Evolutionary conservation across 2,113 vertebrate species (phyloP).

Genomic region (Poecile atricapillus): DNA sequence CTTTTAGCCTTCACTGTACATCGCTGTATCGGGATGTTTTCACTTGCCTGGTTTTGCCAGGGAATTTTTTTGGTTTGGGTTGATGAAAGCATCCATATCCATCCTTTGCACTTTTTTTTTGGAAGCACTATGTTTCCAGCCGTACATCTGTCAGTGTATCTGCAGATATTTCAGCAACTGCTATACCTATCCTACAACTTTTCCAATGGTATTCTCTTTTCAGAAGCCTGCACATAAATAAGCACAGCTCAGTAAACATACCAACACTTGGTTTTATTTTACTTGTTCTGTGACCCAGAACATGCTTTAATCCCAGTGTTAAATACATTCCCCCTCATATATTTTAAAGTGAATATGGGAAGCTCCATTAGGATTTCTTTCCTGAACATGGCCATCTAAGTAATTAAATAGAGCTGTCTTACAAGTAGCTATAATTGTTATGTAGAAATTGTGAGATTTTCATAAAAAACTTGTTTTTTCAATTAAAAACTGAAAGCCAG

Average conservation of each 20-base stretch:
- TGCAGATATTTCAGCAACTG: background rate
- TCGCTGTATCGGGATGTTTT: background rate
- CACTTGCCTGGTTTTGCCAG: background rate
- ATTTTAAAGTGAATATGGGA: background rate
- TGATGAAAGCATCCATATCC: background rate
- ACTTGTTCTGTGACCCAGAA: background rate
- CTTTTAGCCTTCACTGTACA: conserved; percentile 1
- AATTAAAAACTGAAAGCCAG: background rate
- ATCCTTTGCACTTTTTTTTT: background rate
- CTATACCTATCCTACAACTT: background rate
- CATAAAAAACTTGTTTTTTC: background rate
- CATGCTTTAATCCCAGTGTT: background rate
- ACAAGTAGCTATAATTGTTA: background rate
- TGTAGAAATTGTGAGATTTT: background rate
- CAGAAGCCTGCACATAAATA: background rate
- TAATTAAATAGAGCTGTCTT: background rate
- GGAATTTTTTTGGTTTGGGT: background rate
- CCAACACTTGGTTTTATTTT: background rate
- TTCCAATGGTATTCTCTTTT: background rate
- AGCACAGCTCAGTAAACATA: background rate
- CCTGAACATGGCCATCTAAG: background rate
- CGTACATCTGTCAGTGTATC: background rate
- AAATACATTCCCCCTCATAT: background rate
- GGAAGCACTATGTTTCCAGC: background rate
- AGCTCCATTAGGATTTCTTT: background rate